Percentiles rank a stretch among this genome's conserved stretches.
phyloP scores from a whole-genome alignment of 2,888 invertebrate species.

The Drosophila histrio region DNA sequence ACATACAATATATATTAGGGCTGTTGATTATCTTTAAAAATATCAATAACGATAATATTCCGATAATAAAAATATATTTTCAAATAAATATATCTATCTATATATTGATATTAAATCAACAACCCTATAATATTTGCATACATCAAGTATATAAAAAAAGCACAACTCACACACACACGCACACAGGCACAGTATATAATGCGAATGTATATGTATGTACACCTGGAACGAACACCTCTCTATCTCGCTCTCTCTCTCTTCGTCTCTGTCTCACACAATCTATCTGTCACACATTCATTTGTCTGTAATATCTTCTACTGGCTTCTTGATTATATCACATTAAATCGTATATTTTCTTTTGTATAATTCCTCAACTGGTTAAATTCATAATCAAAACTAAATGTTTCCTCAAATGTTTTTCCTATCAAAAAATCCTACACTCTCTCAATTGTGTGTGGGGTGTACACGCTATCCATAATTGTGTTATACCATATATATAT shows the following conservation, averaged over 20 bases:
- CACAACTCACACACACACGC: slow-evolving; percentile 21
- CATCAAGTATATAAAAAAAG: slow-evolving; percentile 16
- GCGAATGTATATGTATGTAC: slow-evolving; percentile 59
- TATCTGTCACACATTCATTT: slow-evolving; percentile 23
- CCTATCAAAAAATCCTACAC: neutral
- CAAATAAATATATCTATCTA: too few species aligned
- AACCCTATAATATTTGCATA: too few species aligned
- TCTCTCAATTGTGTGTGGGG: slow-evolving; percentile 13
- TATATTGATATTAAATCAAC: too few species aligned
- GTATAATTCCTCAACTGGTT: slow-evolving; percentile 21
- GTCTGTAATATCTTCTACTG: slow-evolving; percentile 38
- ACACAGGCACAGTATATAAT: slow-evolving; percentile 47
- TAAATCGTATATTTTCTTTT: slow-evolving; percentile 17
- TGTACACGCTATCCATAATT: slow-evolving; percentile 49
- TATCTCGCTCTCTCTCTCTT: slow-evolving; percentile 2
- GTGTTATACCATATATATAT: slow-evolving; percentile 55
- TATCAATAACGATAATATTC: too few species aligned
- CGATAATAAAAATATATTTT: too few species aligned
- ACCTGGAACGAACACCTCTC: slow-evolving; percentile 47
- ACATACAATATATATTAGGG: too few species aligned
- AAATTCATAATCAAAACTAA: slow-evolving; percentile 39
- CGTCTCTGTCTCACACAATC: slow-evolving; percentile 12
- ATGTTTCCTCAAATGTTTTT: slow-evolving; percentile 40
- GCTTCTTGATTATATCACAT: slow-evolving; percentile 28
- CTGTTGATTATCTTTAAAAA: too few species aligned